Percentiles rank a stretch among this genome's conserved stretches.
Evolutionary conservation across 2,113 vertebrate genomes (phyloP).

Genomic region (Cryptoleucopteryx plumbea): DNA sequence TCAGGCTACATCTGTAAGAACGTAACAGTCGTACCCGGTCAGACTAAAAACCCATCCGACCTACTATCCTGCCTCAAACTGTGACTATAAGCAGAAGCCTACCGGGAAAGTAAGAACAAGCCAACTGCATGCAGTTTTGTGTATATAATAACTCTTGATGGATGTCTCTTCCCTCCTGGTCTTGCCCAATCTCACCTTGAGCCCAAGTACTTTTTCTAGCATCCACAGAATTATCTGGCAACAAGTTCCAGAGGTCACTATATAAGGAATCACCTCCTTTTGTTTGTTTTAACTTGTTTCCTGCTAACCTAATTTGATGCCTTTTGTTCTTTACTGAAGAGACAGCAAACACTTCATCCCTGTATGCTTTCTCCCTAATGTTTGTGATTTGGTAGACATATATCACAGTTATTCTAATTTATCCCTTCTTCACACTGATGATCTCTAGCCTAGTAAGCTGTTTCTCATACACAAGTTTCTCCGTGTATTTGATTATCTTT

Average conservation of each 20-base stretch:
- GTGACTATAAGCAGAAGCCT: background rate
- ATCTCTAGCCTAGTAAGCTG: background rate
- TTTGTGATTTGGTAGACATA: background rate
- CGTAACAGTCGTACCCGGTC: fast-evolving
- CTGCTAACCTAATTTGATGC: background rate
- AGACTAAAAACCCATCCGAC: background rate
- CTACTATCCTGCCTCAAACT: background rate
- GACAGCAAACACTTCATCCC: background rate
- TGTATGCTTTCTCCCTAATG: background rate
- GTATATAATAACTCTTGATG: background rate
- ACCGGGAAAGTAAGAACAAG: background rate
- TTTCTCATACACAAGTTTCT: background rate
- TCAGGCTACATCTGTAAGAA: background rate
- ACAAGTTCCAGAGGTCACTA: background rate
- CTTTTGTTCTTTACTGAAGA: background rate
- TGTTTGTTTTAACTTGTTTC: background rate
- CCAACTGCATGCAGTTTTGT: background rate
- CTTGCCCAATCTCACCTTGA: background rate
- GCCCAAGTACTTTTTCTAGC: background rate
- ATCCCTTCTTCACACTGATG: background rate
- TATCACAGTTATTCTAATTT: background rate
- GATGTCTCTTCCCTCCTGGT: background rate
- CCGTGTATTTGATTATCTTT: background rate
- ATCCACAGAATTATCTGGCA: background rate
- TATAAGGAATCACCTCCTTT: background rate